Conservation (phyloP, 2,797 vertebrate genomes). For the Pipistrellus nathusii region DNA sequence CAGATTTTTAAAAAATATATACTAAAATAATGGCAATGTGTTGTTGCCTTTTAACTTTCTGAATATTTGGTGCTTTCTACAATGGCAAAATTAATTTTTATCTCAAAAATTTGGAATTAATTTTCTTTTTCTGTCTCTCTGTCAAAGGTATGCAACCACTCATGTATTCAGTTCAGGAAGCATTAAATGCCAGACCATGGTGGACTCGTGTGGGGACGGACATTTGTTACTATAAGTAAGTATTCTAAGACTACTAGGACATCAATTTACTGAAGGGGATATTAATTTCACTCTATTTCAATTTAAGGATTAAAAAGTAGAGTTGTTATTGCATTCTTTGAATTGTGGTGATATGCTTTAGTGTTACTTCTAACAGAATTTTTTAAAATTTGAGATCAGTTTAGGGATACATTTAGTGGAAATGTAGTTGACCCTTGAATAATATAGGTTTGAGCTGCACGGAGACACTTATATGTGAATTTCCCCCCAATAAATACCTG, state of each 20-base stretch:
- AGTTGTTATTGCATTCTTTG: conserved; percentile 14
- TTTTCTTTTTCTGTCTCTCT: not conserved
- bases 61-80: conserved; percentile 39
- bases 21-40: conserved; percentile 13
- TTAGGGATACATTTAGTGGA: not conserved
- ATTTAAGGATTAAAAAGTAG: not conserved
- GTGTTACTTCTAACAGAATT: conserved; percentile 26
- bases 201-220: conserved; percentile 96
- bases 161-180: conserved; percentile 99
- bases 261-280: not conserved
- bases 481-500: not conserved
- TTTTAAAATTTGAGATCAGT: conserved; percentile 49
- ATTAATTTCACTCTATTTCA: conserved; percentile 15
- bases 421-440: not conserved
- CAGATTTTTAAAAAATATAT: not conserved
- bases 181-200: conserved; percentile 92
- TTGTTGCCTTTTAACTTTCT: not conserved
- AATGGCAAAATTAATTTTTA: conserved; percentile 57
- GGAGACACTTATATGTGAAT: not conserved
- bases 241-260: conserved; percentile 61
- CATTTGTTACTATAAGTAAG: conserved; percentile 99
- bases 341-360: not conserved
- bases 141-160: conserved; percentile 96
- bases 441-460: not conserved
- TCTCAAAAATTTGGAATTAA: conserved; percentile 36